Conservation (phyloP, 2,888 invertebrate species). For the Xestoiulus laeticollis region DNA sequence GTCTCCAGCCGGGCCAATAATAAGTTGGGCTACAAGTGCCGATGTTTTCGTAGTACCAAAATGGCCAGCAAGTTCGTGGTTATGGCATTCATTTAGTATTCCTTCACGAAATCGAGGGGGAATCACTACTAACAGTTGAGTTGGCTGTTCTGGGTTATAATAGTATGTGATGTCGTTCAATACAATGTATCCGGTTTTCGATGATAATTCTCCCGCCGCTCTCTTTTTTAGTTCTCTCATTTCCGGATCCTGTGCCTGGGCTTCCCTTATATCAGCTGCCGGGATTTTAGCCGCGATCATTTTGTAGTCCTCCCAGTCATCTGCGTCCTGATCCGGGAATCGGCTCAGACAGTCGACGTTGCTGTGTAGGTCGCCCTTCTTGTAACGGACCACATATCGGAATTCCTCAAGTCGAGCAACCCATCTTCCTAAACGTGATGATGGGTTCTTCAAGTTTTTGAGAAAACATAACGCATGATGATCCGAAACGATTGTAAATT, state of each 20-base stretch:
- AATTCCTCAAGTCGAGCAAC: neutral
- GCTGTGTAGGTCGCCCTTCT: neutral
- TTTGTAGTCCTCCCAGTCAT: neutral
- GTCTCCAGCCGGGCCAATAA: no score
- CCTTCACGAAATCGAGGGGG: neutral
- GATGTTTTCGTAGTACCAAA: neutral
- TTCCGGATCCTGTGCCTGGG: no score
- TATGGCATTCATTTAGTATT: neutral
- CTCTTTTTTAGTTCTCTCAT: no score
- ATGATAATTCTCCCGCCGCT: no score
- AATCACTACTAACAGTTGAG: neutral
- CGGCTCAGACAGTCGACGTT: neutral
- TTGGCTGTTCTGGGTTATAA: neutral
- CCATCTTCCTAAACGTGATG: neutral
- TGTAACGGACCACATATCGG: neutral
- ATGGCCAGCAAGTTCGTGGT: neutral
- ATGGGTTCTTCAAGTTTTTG: neutral
- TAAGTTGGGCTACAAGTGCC: no score
- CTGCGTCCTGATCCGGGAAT: no score
- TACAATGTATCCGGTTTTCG: no score
- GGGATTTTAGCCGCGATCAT: neutral
- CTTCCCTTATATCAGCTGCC: no score
- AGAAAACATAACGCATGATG: neutral
- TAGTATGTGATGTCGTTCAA: no score
- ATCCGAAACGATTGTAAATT: neutral